Evolutionary conservation across 2,797 vertebrate species (phyloP), one percentile per base, ranked within the genome.

Genomic region (Pangasius mekongensis): DNA sequence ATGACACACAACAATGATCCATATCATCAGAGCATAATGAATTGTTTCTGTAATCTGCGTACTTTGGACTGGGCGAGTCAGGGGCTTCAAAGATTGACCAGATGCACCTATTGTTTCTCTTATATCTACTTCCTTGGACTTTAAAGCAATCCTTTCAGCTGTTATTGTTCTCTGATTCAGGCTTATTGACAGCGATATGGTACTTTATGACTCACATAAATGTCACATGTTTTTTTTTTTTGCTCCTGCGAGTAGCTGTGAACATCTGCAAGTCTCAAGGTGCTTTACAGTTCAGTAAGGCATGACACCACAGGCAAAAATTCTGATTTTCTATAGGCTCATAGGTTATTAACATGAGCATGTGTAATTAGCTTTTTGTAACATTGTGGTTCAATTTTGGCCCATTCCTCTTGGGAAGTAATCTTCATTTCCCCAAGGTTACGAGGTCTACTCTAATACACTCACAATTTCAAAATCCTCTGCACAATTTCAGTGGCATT

Each of bases 181-280:
- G 33, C 20, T 56, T 76, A 84, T 66, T 77, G 71, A 64, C 10
- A 39, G 7, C 36, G n/a, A 43, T 56, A 33, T 49, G 9, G 20
- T 49, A 71, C 36, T 74, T 82, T 52, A 83, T 62, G 7, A 24
- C 16, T 69, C 4, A 14, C 6, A 54, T 66, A 80, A 80, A 78
- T 49, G n/a, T 20, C 16, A 62, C 20, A 27, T 36, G 2, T 33
- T 80, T 22, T 4, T 18, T 52, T 54, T 13, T 11, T 20, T 52
- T 20, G 1, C 0, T n/a, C 16, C 18, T 67, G 43, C 22, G 62
- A 83, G 33, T 83, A 83, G 27, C 82, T 52, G 27, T 83, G 62
- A 83, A 67, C 62, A 83, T 84, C 82, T 67, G n/a, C n/a, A 22
- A 60, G 24, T 24, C 76, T 81, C 20, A 81, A 36, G 24, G 77